A percentile compares a stretch with the other conserved stretches of the same genome.
These are phyloP conservation scores for Mareca penelope DNA, from an alignment of 2,797 vertebrate species.

Conservation along the genomic window DNA sequence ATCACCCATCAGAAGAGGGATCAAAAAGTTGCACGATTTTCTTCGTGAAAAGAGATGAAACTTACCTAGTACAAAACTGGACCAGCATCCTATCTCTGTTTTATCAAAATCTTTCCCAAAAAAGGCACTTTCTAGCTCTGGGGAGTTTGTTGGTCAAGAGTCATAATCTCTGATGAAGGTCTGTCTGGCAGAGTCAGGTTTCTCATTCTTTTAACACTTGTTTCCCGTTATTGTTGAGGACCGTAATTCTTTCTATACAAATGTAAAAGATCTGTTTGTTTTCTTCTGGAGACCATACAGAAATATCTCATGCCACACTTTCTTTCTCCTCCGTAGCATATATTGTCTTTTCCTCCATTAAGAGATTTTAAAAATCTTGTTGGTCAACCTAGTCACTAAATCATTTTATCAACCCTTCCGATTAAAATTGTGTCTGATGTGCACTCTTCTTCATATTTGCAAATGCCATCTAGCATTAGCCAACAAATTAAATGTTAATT, in stretches of 20 bases:
- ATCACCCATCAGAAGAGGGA: not conserved
- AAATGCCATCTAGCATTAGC: not conserved
- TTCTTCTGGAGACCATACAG: not conserved
- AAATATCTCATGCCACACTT: not conserved
- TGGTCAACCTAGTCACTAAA: not conserved
- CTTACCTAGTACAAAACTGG: not conserved
- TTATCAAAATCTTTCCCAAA: not conserved
- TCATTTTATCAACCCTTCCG: not conserved
- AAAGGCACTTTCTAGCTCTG: not conserved
- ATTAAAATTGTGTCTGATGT: conserved; percentile 22
- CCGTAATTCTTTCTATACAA: not conserved
- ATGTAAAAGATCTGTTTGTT: not conserved
- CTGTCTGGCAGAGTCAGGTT: not conserved
- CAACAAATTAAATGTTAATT: conserved; percentile 51
- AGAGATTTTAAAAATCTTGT: conserved; percentile 3
- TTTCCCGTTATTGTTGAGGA: not conserved
- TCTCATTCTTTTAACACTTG: not conserved
- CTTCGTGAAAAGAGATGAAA: not conserved
- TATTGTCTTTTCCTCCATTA: not conserved
- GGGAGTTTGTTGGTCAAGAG: not conserved
- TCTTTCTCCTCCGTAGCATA: not conserved
- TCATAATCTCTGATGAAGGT: not conserved
- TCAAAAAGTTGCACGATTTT: not conserved
- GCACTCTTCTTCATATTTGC: conserved; percentile 35
- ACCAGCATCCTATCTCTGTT: not conserved